Base-by-base conservation (phyloP, 1,140 invertebrate genomes). In the Schlechtendalia chinensis region DNA sequence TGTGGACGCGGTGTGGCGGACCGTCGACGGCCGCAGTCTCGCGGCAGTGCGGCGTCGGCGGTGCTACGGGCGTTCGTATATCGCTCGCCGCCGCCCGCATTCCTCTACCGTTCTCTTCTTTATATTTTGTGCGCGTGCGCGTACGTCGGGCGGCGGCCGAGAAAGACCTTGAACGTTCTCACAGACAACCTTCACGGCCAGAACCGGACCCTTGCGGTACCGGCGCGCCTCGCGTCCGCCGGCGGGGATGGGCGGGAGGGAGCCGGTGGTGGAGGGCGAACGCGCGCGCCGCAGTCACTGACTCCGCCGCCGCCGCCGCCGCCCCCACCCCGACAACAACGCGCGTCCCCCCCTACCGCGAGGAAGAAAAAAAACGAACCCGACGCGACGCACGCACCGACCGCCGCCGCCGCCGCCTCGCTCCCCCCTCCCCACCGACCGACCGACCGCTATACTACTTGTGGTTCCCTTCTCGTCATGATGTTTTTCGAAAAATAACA, bases 191-290 rank as follows among this genome's bases (percentile, higher is more conserved):
- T 79, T 79, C 56, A 61, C 69, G 58, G 45, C 16, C 69, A 72
- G 54, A 79, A 79, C 75, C 75, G 75, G 75, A 79, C 75, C 75
- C 75, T n/a, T 79, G 75, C 29, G 75, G 69, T 72, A 72, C 69
- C n/a, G n/a, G 39, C 58, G 24, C 45, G 17, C 45, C 39, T 69
- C 50, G 67, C 47, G n/a, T n/a, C 67, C 67, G 67, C 14, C 17
- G 45, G 47, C 22, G 12, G 75, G 22, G n/a, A n/a, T n/a, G n/a
- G n/a, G n/a, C n/a, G n/a, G n/a, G n/a, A n/a, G n/a, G n/a, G 75
- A 39, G 75, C 24, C 4, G 24, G 58, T 50, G 16, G 58, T 61
- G 75, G 75, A 39, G 58, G 58, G 8, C 0, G 14, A 61, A 47
- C 75, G 32, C 14, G 58, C 54, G 29, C 58, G 16, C 16, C 19